These are phyloP conservation scores for Salvelinus sp. DNA, from an alignment of 2,113 vertebrate species.

Conservation along the genomic window DNA sequence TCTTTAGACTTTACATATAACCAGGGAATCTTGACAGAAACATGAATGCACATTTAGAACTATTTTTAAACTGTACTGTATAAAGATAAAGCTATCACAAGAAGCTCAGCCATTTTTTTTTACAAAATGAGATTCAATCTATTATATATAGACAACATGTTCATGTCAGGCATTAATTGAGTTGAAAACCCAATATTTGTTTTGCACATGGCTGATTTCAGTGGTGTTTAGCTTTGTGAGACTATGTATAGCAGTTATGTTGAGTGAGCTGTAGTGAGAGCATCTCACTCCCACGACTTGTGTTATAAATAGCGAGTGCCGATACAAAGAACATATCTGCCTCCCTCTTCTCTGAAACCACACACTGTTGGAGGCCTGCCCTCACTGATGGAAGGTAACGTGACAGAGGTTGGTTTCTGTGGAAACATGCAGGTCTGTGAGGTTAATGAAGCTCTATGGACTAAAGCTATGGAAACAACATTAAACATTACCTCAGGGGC, in stretches of 20 bases:
- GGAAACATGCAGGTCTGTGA: not conserved
- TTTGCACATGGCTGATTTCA: not conserved
- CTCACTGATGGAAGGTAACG: not conserved
- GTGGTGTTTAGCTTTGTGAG: not conserved
- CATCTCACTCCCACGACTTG: not conserved
- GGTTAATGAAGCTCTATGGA: too few species aligned
- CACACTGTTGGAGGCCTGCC: not conserved
- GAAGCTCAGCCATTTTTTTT: not conserved
- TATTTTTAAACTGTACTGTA: not conserved
- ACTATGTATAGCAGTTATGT: constrained; percentile 1
- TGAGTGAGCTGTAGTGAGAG: not conserved
- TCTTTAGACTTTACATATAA: too few species aligned
- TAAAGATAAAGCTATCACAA: not conserved
- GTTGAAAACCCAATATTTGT: not conserved
- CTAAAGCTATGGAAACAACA: too few species aligned
- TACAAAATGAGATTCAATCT: not conserved
- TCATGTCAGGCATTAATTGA: not conserved
- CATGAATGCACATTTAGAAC: constrained; percentile 3
- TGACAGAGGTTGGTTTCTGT: constrained; percentile 4
- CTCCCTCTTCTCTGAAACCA: not conserved
- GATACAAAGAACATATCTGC: not conserved
- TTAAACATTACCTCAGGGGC: too few species aligned
- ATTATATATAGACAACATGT: not conserved
- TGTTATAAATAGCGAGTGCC: constrained; percentile 8
- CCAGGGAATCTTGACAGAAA: too few species aligned